Percentiles rank a stretch among this genome's conserved stretches.
These are phyloP conservation scores for Meloidogyne exigua DNA, from an alignment of 1,140 invertebrate species.

Conservation along the genomic window DNA sequence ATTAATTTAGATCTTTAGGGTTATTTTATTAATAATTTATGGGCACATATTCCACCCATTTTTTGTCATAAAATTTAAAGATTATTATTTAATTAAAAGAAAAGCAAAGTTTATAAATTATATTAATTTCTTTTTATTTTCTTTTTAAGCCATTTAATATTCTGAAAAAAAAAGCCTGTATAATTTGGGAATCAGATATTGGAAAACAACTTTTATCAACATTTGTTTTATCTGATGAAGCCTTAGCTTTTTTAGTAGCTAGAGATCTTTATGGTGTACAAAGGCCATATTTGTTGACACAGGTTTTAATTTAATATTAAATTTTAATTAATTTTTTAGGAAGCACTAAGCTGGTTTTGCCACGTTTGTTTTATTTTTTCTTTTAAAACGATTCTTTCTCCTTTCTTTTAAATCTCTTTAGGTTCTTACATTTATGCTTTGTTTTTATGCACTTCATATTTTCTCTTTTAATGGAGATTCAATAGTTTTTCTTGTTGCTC, in stretches of 20 bases:
- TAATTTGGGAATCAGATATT: constrained; percentile 30
- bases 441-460: constrained; percentile 10
- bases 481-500: constrained; percentile 1
- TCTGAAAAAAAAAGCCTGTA: constrained; percentile 25
- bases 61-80: no score
- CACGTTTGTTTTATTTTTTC: neutral
- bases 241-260: constrained; percentile 15
- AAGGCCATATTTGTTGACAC: neutral
- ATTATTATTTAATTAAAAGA: no score
- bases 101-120: no score
- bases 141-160: constrained; percentile 26
- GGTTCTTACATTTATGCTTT: constrained; percentile 8
- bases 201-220: constrained; percentile 30
- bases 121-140: no score
- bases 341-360: constrained; percentile 8
- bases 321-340: neutral
- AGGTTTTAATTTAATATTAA: neutral
- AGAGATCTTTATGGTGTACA: constrained; percentile 22
- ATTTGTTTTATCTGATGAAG: constrained; percentile 29
- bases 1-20: no score
- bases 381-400: neutral
- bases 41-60: no score
- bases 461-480: constrained; percentile 7
- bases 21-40: no score
- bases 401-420: neutral